Evolutionary conservation across 2,113 vertebrate genomes (phyloP), one percentile per base, ranked within the genome.

Genomic region (Morone saxatilis): DNA sequence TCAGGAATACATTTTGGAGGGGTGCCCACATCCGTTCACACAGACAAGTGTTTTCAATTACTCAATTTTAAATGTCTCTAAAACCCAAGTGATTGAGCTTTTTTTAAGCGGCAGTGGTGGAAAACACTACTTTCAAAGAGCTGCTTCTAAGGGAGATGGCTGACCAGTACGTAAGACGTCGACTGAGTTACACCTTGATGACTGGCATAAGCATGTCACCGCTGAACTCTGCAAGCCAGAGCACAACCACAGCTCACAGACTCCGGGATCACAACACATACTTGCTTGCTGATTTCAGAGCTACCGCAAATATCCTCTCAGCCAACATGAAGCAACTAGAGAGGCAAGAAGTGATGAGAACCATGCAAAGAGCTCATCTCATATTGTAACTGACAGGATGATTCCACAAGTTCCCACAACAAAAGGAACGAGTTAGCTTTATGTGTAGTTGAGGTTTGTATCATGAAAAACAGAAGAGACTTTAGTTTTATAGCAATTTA

Each of bases 1-100:
- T 95, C 90, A 95, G 93, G 94, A 96, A 95, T 95, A 96, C 93
- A 89, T 94, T 92, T 93, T 96, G 95, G 95, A 96, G 83, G 83
- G 71, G 76, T 91, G 94, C 95, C 95, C 95, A 95, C 94, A 96
- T 96, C 95, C 95, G 94, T 94, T 95, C 94, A 95, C 94, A 93
- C 92, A 94, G 92, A 93, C 94, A 93, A 95, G 94, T 95, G 94
- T 94, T 95, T 95, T 95, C 93, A 95, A 94, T 95, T 95, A 94
- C 91, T 91, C 90, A 82, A 91, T 93, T 95, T 94, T 94, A 95
- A 94, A 95, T 93, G 90, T 93, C 88, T 95, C 87, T 86, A 88
- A 94, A 93, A 89, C 81, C 73, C 53, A 78, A 89, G 81, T 90
- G 84, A 92, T 91, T 85, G 81, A 80, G 65, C 54, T 74, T 86